phyloP scores from a whole-genome alignment of 1,140 invertebrate species.

The Ditylenchus dipsaci region DNA sequence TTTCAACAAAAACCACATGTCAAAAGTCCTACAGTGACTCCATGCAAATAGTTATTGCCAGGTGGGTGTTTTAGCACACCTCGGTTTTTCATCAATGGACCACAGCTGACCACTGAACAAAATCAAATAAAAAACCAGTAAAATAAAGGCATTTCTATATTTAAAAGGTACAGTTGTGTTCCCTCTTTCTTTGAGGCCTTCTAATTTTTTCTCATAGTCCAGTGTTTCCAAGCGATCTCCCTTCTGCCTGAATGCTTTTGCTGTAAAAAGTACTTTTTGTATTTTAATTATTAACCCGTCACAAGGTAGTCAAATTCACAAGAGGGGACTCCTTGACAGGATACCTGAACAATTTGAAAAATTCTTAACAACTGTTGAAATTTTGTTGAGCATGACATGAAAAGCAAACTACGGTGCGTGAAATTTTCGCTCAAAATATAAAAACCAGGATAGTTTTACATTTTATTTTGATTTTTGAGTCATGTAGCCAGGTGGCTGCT shows the following conservation, averaged over 20 bases:
- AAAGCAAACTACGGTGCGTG: too few species aligned
- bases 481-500: too few species aligned
- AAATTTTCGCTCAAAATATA: too few species aligned
- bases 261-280: too few species aligned
- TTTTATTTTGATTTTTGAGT: too few species aligned
- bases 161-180: constrained; percentile 25
- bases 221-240: constrained; percentile 42
- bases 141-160: not conserved
- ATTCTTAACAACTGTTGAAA: too few species aligned
- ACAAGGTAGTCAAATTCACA: constrained; percentile 43
- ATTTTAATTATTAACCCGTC: constrained; percentile 10
- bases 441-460: too few species aligned
- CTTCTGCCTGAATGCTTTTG: constrained; percentile 2
- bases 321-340: constrained; percentile 34
- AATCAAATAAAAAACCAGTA: constrained; percentile 7
- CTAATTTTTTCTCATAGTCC: constrained; percentile 38
- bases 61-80: constrained; percentile 41
- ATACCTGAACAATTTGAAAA: constrained; percentile 21
- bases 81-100: constrained; percentile 36
- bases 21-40: constrained; percentile 32
- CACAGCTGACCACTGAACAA: constrained; percentile 33
- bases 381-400: too few species aligned
- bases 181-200: constrained; percentile 29
- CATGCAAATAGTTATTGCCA: constrained; percentile 42
- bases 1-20: not conserved